Conservation (phyloP, 2,888 invertebrate genomes). For the Leucoptera coffeella region DNA sequence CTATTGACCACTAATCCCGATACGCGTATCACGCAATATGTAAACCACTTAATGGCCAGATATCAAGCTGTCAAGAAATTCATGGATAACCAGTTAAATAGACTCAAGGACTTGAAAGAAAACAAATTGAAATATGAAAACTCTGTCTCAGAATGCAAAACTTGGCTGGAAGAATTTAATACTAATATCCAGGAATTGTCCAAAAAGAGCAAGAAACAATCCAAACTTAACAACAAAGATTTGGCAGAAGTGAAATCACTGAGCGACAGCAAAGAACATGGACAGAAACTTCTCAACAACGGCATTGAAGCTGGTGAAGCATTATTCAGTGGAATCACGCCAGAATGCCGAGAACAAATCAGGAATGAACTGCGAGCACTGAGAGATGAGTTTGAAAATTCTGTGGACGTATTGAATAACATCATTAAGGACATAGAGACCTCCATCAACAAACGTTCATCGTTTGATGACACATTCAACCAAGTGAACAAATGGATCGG, state of each 20-base stretch:
- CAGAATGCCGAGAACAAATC: conserved; percentile 80
- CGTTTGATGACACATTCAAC: conserved; percentile 86
- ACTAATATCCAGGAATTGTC: conserved; percentile 67
- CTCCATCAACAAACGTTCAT: conserved; percentile 82
- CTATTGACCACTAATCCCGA: conserved; percentile 75
- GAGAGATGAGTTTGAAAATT: conserved; percentile 76
- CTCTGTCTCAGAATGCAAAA: conserved; percentile 62
- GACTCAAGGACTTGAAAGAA: conserved; percentile 63
- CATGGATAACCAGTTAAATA: conserved; percentile 62
- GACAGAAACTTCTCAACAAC: conserved; percentile 69
- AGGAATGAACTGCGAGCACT: conserved; percentile 75
- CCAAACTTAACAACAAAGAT: conserved; percentile 71
- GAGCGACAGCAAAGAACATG: conserved; percentile 68
- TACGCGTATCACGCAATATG: conserved; percentile 74
- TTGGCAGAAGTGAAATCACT: conserved; percentile 70
- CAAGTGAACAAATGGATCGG: conserved; percentile 84
- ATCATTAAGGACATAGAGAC: conserved; percentile 85
- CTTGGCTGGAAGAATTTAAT: conserved; percentile 74
- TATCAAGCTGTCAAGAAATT: conserved; percentile 71
- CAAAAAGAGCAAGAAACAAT: conserved; percentile 62
- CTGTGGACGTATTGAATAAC: conserved; percentile 77
- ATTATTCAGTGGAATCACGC: conserved; percentile 78
- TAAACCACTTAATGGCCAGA: conserved; percentile 68
- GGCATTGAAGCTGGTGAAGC: conserved; percentile 85
- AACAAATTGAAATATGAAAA: conserved; percentile 65